Base-by-base conservation (phyloP, 2,113 vertebrate species). In the zebrafish (Danio rerio) region DNA sequence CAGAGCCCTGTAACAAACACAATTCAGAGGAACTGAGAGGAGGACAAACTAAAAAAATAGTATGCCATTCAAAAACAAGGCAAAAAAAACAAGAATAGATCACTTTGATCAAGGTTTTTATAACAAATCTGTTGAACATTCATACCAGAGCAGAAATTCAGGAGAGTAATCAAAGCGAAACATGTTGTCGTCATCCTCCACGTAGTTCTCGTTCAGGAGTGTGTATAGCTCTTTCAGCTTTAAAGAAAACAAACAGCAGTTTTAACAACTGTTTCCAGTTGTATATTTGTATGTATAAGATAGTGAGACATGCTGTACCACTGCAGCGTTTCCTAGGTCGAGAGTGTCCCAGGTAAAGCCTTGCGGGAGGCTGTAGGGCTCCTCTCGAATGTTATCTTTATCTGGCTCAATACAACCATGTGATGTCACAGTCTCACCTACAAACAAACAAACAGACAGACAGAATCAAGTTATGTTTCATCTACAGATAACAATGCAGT, bases 121-220 rank as follows among this genome's bases (percentile, higher is more conserved):
- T 59, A 20, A 59, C 56, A 8, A 1, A 20, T 59, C 61, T 15
- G 6, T 12, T 7, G 20, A 20, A 16, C 9, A 1, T 13, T 56
- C 93, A 95, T 92, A 99, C 98, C 98, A 99, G 80, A 99, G 93
- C 78, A 99, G 94, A 88, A 99, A 99, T 83, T 99, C 98, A 0
- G 98, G 97, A 0, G 98, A 99, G 90, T 99, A 99, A 90, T 99
- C 98, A 81, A 99, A 99, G 4, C 98, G 95, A 92, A 99, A 99
- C 98, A 99, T 99, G 92, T 99, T 99, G 93, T 99, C 98, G 0
- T 99, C 98, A 3, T 99, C 98, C 88, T 99, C 98, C 88, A 99
- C 98, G 0, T 99, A 99, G 89, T 99, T 99, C 92, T 99, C 98
- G 0, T 99, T 99, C 77, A 99, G 95, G 40, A 99, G 95, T 0